Evolutionary conservation across 2,888 invertebrate genomes (phyloP).

Genomic region (Zhuqinia jingwanae): DNA sequence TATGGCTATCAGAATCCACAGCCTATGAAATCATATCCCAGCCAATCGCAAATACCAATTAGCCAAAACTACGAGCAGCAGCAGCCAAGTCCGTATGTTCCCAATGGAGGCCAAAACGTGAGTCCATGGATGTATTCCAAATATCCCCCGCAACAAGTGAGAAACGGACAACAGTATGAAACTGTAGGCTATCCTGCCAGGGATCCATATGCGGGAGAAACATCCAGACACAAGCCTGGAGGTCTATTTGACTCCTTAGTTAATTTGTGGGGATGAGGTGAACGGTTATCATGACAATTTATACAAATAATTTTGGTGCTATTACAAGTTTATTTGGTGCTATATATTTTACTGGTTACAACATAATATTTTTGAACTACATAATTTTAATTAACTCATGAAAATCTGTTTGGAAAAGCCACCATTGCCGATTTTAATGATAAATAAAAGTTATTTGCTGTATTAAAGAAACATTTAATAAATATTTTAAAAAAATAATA

Average conservation of each 20-base stretch:
- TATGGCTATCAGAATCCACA: slow-evolving; percentile 39
- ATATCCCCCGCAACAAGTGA: slow-evolving; percentile 9
- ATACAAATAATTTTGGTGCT: no score
- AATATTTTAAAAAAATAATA: no score
- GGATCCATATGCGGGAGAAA: not conserved
- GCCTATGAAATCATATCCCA: slow-evolving; percentile 33
- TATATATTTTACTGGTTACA: no score
- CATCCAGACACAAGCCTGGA: slow-evolving; percentile 39
- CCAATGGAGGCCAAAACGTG: slow-evolving; percentile 43
- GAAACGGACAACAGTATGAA: not conserved
- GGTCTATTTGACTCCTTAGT: slow-evolving; percentile 55
- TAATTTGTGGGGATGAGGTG: slow-evolving; percentile 36
- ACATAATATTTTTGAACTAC: no score
- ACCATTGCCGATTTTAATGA: no score
- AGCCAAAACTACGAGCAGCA: not conserved
- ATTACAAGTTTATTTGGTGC: no score
- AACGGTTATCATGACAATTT: no score
- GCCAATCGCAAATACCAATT: not conserved
- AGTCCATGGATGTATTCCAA: slow-evolving; percentile 69
- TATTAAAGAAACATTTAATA: no score
- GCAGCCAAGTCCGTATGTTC: not conserved
- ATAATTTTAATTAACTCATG: no score
- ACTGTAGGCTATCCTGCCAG: slow-evolving; percentile 19
- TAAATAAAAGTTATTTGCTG: no score
- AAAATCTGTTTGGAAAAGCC: no score